Base-by-base conservation (phyloP, 2,797 vertebrate species). In the Xiphorhynchus erythropygius region DNA sequence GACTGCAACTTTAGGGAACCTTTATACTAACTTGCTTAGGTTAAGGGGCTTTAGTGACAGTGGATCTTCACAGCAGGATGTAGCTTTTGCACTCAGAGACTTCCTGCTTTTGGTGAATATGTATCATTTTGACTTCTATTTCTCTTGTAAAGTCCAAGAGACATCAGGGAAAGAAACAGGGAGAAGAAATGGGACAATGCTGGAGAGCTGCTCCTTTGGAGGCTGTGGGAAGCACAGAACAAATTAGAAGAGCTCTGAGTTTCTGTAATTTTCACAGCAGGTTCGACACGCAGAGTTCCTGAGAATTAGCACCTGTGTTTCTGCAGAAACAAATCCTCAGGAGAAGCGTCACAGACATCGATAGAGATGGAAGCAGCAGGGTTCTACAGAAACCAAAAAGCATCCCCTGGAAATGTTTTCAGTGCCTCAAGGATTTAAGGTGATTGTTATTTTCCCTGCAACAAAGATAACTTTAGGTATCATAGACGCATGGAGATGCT, bases 251-350 rank as follows among this genome's bases (percentile, higher is more conserved):
- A 76, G 59, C 50, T 76, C 80, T 41, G 77, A 65, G 65, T 77
- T 89, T 92, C 79, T 85, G 76, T 84, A 78, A 84, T 96, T 93
- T 96, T 95, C 93, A 92, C 95, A 95, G 93, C 39, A 1, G 91
- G 82, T 53, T 83, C 76, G 93, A 94, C 82, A 68, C 41, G 84
- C 68, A 85, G 82, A 92, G 79, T 50, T 86, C 65, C 74, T 91
- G 77, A 95, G 91, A 94, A 91, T 91, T 84, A 94, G 59, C 89
- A 94, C 91, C 89, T 73, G 60, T 91, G 77, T 52, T 91, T 84
- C 83, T 84, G 62, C 70, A 86, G 75, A 78, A 88, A 44, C 23
- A 78, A 93, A 93, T 86, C 74, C 90, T 96, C 87, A 69, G 87
- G 76, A 95, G 85, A 86, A 69, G 57, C 64, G 76, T 82, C 89